Conservation (phyloP, 2,113 vertebrate genomes). For the Bombycilla garrulus region DNA sequence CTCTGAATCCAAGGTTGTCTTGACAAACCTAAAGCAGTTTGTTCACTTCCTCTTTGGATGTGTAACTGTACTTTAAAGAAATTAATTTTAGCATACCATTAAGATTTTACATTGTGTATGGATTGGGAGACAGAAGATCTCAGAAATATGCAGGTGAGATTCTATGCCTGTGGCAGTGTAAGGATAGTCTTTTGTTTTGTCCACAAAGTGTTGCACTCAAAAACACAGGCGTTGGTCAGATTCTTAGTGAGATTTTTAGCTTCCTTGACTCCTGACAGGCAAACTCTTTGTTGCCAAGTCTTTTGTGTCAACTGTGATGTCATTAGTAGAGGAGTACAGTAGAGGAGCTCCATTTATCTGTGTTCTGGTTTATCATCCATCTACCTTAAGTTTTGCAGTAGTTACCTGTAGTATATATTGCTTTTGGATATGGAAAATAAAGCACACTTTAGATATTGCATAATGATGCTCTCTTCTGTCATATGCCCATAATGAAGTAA, state of each 20-base stretch:
- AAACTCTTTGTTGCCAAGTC: neutral
- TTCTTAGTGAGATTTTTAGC: neutral
- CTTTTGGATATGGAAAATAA: neutral
- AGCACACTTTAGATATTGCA: neutral
- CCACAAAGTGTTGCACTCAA: neutral
- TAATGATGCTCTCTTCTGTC: neutral
- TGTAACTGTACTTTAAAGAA: neutral
- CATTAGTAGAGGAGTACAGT: neutral
- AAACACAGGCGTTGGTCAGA: neutral
- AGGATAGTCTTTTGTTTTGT: neutral
- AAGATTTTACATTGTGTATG: neutral
- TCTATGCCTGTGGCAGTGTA: neutral
- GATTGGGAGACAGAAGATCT: neutral
- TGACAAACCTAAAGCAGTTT: neutral
- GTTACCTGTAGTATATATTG: neutral
- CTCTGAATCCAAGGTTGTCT: neutral
- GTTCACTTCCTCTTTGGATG: neutral
- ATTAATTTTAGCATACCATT: neutral
- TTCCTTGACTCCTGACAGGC: neutral
- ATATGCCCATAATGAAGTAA: accelerated
- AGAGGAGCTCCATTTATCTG: accelerated
- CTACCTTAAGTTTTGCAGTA: neutral
- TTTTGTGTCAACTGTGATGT: accelerated
- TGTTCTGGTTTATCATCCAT: neutral
- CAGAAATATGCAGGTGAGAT: neutral